Percentiles rank a stretch among this genome's conserved stretches.
Conservation (phyloP, 2,888 invertebrate genomes). For the Resseliella maxima region DNA sequence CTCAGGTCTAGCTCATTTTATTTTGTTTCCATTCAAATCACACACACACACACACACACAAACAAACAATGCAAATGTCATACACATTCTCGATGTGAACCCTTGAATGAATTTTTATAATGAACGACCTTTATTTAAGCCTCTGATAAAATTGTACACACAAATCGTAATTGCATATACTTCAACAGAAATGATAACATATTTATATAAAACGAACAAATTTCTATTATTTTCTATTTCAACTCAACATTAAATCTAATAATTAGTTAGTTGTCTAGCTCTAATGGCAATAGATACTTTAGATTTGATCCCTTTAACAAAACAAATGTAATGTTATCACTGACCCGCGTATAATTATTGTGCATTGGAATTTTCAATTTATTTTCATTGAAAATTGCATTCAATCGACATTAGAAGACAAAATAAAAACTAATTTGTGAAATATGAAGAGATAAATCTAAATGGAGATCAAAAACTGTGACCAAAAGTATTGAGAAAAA, state of each 20-base stretch:
- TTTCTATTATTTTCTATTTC: not conserved
- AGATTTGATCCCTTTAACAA: not conserved
- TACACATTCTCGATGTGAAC: not conserved
- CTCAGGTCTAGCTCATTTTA: not conserved
- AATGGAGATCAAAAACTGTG: no score
- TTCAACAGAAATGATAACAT: not conserved
- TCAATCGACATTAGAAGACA: no score
- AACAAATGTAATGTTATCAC: not conserved
- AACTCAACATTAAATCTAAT: not conserved
- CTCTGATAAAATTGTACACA: slow-evolving; percentile 19
- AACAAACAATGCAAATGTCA: no score
- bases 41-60: not conserved
- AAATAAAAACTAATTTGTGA: no score
- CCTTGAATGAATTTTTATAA: not conserved
- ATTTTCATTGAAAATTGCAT: no score
- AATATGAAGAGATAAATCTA: no score
- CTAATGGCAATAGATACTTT: not conserved
- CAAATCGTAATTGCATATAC: slow-evolving; percentile 2
- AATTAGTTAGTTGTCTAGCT: not conserved
- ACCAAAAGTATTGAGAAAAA: no score
- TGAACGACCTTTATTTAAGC: slow-evolving; percentile 9
- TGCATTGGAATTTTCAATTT: no score
- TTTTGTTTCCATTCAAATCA: not conserved
- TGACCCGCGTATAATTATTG: no score
- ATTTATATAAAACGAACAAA: not conserved